phyloP scores from a whole-genome alignment of 2,797 vertebrate species.

The Rhincodon typus region DNA sequence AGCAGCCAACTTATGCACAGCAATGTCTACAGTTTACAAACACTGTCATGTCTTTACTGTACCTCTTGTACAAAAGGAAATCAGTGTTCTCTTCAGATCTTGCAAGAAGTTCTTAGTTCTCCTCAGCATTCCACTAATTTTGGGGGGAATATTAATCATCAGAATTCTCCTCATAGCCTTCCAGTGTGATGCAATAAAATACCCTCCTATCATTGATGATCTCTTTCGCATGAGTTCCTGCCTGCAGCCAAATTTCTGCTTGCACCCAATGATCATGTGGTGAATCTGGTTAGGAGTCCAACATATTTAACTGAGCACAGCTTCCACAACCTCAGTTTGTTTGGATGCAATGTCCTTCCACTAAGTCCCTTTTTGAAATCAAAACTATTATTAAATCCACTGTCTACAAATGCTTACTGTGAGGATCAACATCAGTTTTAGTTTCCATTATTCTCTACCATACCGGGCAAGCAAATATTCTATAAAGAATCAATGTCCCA shows the following conservation, averaged over 20 bases:
- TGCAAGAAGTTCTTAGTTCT: background rate
- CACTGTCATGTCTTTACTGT: background rate
- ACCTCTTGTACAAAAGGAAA: background rate
- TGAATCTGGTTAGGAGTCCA: background rate
- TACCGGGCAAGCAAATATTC: background rate
- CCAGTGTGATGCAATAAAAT: background rate
- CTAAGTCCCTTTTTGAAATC: background rate
- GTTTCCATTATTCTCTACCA: background rate
- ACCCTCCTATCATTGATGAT: background rate
- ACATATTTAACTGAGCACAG: background rate
- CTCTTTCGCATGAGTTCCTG: background rate
- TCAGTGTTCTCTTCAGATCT: background rate
- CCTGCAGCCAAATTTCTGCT: background rate
- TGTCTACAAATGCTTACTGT: background rate
- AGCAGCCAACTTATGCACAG: too few species aligned
- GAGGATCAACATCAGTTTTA: background rate
- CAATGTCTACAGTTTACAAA: too few species aligned
- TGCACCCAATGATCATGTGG: background rate
- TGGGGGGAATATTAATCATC: background rate
- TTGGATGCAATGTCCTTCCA: too few species aligned
- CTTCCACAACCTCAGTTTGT: background rate
- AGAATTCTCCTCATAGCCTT: background rate
- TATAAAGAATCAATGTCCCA: background rate
- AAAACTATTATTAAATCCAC: background rate
- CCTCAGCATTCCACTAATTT: background rate